Evolutionary conservation across 2,888 invertebrate species (phyloP), one percentile per base, ranked within the genome.

Genomic region (Sceliomorpha sp.): DNA sequence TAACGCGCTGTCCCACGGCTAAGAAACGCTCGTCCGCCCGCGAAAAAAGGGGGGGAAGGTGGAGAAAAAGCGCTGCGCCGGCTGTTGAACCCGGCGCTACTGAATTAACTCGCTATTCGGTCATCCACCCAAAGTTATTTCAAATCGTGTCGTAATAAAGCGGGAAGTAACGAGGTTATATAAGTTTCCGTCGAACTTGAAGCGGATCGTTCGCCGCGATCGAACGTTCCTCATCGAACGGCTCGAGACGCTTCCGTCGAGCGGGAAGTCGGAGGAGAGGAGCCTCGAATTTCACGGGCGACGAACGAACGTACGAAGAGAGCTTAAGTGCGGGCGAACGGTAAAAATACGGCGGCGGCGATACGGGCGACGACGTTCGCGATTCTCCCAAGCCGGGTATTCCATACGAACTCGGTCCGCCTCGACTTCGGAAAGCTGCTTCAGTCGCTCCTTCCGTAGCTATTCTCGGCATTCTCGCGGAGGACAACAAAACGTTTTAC

Each of bases 351-450:
- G 15, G 29, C 27, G 34, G n/a, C n/a, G n/a, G n/a, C n/a, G n/a
- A n/a, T n/a, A n/a, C n/a, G n/a, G n/a, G n/a, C n/a, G n/a, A n/a
- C n/a, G n/a, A n/a, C n/a, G n/a, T n/a, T n/a, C n/a, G n/a, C n/a
- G n/a, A n/a, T n/a, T n/a, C n/a, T n/a, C n/a, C n/a, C n/a, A n/a
- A n/a, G n/a, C n/a, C n/a, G n/a, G n/a, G 20, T 50, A 14, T 45
- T 42, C 37, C 17, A 42, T 32, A 62, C 47, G 36, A 26, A 34
- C 36, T 15, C n/a, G 32, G 40, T 42, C 45, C 34, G 71, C 70
- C 64, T 72, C 72, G 68, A 74, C n/a, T 67, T 70, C 72, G 72
- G 74, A 72, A 76, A 73, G 73, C 70, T 58, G 55, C 42, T 67
- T 45, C n/a, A 48, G 56, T 55, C 44, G 63, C 63, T 53, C 59